Base-by-base conservation (phyloP, 2,888 invertebrate species). In the Romanomermis culicivorax region DNA sequence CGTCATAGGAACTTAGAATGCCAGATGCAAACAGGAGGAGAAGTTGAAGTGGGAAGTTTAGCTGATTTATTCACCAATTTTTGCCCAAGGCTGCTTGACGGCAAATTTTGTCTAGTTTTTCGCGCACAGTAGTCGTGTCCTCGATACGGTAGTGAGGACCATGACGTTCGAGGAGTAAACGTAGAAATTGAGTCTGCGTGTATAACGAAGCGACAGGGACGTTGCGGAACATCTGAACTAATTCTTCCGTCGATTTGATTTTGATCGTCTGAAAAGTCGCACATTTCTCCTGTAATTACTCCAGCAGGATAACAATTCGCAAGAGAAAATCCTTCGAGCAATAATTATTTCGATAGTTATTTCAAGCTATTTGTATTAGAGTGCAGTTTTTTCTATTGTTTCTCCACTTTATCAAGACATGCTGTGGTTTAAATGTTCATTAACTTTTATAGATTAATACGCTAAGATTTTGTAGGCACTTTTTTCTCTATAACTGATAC, bases 31-130 rank as follows among this genome's bases (percentile, higher is more conserved):
- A 45, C 45, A 45, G 7, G 17, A 23, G 23, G 4, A 23, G 7
- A 23, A 45, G 23, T 11, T 11, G 36, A 17, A 17, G 7, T 36
- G 36, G 36, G 36, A 17, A 17, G 36, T 36, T 11, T 36, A 17
- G 36, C 17, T 7, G 11, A 36, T 45, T 11, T 45, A 65, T 54
- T 60, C 61, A 70, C 70, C 70, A 70, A 1, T 61, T 55, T 29
- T 67, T 63, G 50, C 61, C 59, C 52, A 61, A 64, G 23, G 65
- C 69, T 1, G 73, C 72, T 51, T 67, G 67, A 26, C 69, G 68
- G 36, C 71, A 68, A 11, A 74, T 62, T 30, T 61, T 63, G 58
- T 75, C 74, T 26, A 75, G 64, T 23, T 68, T 64, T n/a, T 68
- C 66, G 11, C 23, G 11, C 7, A 45, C 23, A 23, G 17, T 45